A percentile compares a stretch with the other conserved stretches of the same genome.
Conservation (phyloP, 1,140 invertebrate species). For the Musca domestica region DNA sequence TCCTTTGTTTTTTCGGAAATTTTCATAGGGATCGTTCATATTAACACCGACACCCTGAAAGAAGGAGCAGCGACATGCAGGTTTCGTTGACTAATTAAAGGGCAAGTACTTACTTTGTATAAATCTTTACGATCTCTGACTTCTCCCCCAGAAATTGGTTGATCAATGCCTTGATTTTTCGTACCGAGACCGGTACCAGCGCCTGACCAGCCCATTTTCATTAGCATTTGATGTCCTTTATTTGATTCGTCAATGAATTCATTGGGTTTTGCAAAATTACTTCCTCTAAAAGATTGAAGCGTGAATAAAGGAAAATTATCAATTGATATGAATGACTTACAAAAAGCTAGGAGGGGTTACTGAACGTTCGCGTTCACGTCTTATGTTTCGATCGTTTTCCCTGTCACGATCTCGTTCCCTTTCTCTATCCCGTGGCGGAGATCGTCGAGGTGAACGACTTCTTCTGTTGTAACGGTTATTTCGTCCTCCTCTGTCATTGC, state of each 20-base stretch:
- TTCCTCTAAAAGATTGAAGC: conserved; percentile 33
- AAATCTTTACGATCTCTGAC: conserved; percentile 86
- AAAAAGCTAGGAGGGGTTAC: conserved; percentile 78
- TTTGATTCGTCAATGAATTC: conserved; percentile 79
- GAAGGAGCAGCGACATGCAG: conserved; percentile 1
- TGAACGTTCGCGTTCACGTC: conserved; percentile 60
- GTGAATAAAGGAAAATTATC: not conserved
- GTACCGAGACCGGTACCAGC: conserved; percentile 83
- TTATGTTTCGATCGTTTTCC: conserved; percentile 33
- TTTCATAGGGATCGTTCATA: conserved; percentile 93
- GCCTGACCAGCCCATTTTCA: conserved; percentile 92
- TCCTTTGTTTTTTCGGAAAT: conserved; percentile 94
- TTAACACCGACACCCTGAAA: conserved; percentile 74
- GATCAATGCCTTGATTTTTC: conserved; percentile 91
- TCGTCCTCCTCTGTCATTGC: conserved; percentile 51
- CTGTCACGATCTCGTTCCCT: conserved; percentile 29
- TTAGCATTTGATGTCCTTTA: conserved; percentile 93
- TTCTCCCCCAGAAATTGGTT: conserved; percentile 88
- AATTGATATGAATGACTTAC: conserved; percentile 56
- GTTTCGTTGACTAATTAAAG: not conserved
- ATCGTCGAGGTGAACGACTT: conserved; percentile 49
- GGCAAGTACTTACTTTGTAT: conserved; percentile 68
- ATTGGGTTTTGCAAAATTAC: conserved; percentile 56
- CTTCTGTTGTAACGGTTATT: conserved; percentile 36
- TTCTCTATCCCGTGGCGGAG: conserved; percentile 42